Base-by-base conservation (phyloP, 2,888 invertebrate species). In the Drosophila longiperda region DNA sequence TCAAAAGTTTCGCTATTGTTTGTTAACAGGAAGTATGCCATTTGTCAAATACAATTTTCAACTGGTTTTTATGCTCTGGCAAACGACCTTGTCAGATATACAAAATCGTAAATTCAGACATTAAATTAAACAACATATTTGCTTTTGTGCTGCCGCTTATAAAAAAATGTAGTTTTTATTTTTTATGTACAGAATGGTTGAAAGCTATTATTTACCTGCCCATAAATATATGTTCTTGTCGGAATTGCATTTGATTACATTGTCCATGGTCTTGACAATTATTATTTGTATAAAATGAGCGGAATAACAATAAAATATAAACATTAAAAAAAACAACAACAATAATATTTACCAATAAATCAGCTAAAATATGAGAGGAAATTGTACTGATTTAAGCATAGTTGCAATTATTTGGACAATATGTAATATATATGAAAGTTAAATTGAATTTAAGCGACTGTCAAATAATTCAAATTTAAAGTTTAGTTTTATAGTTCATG, bases 11-110 rank as follows among this genome's bases (percentile, higher is more conserved):
- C 6, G 52, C 26, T 40, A 40, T 40, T 54, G 20, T n/a, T 11
- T 64, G 63, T 62, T 69, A 71, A 73, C 70, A 78, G 87, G 81
- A 88, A 81, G 59, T 60, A 32, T 60, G 73, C 66, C 72, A 83
- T 86, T 88, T 84, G 89, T 88, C 84, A 83, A 79, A 75, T 62
- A 48, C 50, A 40, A 54, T 70, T 70, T 63, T 70, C 53, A 42
- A 17, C 55, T 50, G 33, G n/a, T 49, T 66, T 65, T 59, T 32
- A 38, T 62, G 33, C 62, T 36, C 42, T 54, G 38, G 36, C 20
- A 58, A 65, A 15, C 49, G 34, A 62, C 58, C 68, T 63, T 67
- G 62, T 45, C 73, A 38, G 33, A 61, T 29, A 42, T 15, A 33
- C 20, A 53, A 36, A 52, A 34, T 49, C 5, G 0, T n/a, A n/a